A percentile compares a stretch with the other conserved stretches of the same genome.
Conservation (phyloP, 2,797 vertebrate genomes). For the Molossus molossus region DNA sequence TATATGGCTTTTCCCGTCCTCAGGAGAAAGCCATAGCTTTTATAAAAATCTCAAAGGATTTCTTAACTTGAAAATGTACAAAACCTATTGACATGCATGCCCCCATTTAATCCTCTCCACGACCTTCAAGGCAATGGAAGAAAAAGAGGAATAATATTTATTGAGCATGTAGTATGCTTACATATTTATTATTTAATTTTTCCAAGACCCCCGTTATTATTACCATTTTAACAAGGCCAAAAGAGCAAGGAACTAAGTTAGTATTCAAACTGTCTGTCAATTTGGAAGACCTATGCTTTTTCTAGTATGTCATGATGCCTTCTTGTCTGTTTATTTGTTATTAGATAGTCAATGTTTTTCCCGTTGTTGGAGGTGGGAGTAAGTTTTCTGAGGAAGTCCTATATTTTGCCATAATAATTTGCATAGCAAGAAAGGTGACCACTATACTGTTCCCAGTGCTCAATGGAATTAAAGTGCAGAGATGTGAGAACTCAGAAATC, state of each 20-base stretch:
- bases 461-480: neutral
- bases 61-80: neutral
- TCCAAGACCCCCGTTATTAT: neutral
- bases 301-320: neutral
- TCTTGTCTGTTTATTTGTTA: slow-evolving; percentile 1
- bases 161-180: neutral
- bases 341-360: neutral
- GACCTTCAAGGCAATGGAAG: neutral
- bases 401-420: slow-evolving; percentile 39
- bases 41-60: neutral
- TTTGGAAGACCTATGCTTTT: neutral
- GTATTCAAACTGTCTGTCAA: neutral
- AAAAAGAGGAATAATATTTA: neutral
- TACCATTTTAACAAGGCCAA: neutral
- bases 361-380: neutral
- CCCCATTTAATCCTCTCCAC: neutral
- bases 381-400: neutral
- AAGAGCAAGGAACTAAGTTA: neutral
- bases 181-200: slow-evolving; percentile 44
- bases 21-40: neutral
- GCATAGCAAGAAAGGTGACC: neutral
- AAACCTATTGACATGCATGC: neutral
- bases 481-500: neutral
- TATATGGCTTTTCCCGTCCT: neutral
- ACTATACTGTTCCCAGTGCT: neutral